Evolutionary conservation across 2,888 invertebrate species (phyloP).

Genomic region (Sphaeridia pumilis): DNA sequence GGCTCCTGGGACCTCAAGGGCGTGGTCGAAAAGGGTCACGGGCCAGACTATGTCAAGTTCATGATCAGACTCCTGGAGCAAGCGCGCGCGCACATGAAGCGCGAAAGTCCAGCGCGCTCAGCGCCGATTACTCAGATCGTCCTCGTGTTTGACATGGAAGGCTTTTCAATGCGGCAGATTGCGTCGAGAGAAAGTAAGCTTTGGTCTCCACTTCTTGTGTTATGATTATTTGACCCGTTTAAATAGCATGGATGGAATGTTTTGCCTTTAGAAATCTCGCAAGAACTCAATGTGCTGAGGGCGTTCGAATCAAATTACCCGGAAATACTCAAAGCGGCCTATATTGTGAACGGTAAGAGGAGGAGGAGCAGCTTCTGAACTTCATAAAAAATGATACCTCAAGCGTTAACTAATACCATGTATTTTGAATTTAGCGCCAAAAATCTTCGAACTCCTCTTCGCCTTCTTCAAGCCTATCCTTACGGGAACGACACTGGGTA

Average conservation of each 20-base stretch:
- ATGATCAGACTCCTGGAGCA: slow-evolving; percentile 13
- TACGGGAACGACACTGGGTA: slow-evolving; percentile 7
- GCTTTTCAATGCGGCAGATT: slow-evolving; percentile 16
- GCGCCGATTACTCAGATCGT: slow-evolving; percentile 15
- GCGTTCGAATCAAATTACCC: slow-evolving; percentile 17
- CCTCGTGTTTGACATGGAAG: slow-evolving; percentile 17
- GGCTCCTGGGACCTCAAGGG: slow-evolving; percentile 28
- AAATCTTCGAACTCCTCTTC: slow-evolving; percentile 14
- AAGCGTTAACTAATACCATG: neutral
- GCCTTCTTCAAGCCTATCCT: slow-evolving; percentile 13
- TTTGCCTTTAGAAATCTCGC: slow-evolving; percentile 11
- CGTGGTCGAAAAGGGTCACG: slow-evolving; percentile 22
- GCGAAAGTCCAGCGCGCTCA: slow-evolving; percentile 1
- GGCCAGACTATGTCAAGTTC: slow-evolving; percentile 16
- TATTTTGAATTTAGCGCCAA: slow-evolving; percentile 4
- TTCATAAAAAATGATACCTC: no score
- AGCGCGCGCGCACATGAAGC: slow-evolving; percentile 7
- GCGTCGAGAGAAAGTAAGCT: slow-evolving; percentile 8
- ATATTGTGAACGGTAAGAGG: slow-evolving; percentile 14
- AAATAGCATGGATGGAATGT: no score
- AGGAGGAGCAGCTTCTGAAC: no score
- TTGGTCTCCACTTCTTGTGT: no score
- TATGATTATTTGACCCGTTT: no score
- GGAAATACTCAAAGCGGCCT: slow-evolving; percentile 14
- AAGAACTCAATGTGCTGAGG: slow-evolving; percentile 12